A percentile compares a stretch with the other conserved stretches of the same genome.
Conservation (phyloP, 2,113 vertebrate genomes). For the Laticauda colubrina region DNA sequence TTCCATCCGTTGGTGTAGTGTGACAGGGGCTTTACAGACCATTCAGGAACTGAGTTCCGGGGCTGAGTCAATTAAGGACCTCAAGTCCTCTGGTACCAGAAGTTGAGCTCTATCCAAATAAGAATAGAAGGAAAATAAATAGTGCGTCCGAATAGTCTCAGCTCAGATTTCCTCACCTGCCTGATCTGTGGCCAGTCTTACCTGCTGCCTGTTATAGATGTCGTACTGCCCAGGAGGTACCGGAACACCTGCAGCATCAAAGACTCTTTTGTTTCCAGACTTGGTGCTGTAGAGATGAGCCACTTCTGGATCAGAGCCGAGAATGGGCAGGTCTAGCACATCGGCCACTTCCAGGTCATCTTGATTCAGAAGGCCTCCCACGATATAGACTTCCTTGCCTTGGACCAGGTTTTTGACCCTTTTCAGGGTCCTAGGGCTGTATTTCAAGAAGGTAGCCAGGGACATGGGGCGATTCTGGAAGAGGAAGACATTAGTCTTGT, state of each 20-base stretch:
- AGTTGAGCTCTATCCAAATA: not conserved
- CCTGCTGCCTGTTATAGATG: slow-evolving; percentile 78
- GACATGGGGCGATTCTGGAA: slow-evolving; percentile 80
- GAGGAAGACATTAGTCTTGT: slow-evolving; percentile 58
- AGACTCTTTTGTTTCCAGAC: slow-evolving; percentile 80
- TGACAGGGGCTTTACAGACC: too few relatives aligned
- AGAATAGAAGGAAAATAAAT: not conserved
- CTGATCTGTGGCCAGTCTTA: slow-evolving; percentile 24
- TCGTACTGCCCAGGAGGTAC: slow-evolving; percentile 76
- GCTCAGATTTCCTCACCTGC: not conserved
- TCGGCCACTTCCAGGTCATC: slow-evolving; percentile 88
- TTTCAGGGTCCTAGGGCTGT: slow-evolving; percentile 82
- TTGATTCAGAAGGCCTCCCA: slow-evolving; percentile 75
- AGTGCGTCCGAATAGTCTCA: not conserved
- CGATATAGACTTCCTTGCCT: slow-evolving; percentile 78
- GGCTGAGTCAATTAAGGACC: not conserved
- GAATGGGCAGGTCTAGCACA: slow-evolving; percentile 77
- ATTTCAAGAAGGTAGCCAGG: slow-evolving; percentile 83
- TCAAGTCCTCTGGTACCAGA: not conserved
- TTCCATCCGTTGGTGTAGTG: too few relatives aligned
- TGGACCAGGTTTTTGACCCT: slow-evolving; percentile 77
- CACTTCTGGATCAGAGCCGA: slow-evolving; percentile 80
- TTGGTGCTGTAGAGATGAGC: slow-evolving; percentile 80
- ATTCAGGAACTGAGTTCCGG: not conserved
- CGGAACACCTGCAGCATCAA: slow-evolving; percentile 70